phyloP scores from a whole-genome alignment of 2,797 vertebrate species.

The Crocodylus rhombifer region DNA sequence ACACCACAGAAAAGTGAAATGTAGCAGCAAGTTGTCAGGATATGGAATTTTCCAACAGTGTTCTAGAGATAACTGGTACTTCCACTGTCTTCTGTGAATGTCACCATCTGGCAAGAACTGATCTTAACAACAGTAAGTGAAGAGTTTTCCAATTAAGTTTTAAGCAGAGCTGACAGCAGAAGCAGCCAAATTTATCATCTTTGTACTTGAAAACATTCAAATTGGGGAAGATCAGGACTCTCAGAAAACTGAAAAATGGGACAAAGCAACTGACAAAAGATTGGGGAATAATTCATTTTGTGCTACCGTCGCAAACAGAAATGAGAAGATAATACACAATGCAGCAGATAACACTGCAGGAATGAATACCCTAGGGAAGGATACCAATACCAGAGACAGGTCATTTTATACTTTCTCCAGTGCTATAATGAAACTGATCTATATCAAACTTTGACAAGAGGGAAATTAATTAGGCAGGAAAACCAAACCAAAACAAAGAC shows the following conservation, averaged over 20 bases:
- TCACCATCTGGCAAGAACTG: background rate
- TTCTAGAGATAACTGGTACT: background rate
- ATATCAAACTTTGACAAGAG: background rate
- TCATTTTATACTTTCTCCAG: background rate
- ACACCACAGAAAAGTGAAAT: background rate
- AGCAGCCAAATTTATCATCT: background rate
- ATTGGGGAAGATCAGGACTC: background rate
- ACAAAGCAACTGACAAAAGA: background rate
- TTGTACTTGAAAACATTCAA: background rate
- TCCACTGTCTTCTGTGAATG: background rate
- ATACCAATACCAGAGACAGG: background rate
- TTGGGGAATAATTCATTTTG: background rate
- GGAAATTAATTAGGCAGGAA: background rate
- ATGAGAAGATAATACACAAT: background rate
- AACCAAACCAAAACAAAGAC: background rate
- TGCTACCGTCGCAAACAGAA: background rate
- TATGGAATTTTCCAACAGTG: background rate
- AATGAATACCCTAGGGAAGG: background rate
- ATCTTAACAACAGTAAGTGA: background rate
- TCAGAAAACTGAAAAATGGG: fast-evolving
- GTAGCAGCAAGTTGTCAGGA: background rate
- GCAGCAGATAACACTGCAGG: background rate
- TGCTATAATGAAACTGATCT: background rate
- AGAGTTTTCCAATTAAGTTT: background rate
- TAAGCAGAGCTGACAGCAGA: background rate